Evolutionary conservation across 2,888 invertebrate genomes (phyloP), one percentile per base, ranked within the genome.

Genomic region (Xestobium rufovillosum): DNA sequence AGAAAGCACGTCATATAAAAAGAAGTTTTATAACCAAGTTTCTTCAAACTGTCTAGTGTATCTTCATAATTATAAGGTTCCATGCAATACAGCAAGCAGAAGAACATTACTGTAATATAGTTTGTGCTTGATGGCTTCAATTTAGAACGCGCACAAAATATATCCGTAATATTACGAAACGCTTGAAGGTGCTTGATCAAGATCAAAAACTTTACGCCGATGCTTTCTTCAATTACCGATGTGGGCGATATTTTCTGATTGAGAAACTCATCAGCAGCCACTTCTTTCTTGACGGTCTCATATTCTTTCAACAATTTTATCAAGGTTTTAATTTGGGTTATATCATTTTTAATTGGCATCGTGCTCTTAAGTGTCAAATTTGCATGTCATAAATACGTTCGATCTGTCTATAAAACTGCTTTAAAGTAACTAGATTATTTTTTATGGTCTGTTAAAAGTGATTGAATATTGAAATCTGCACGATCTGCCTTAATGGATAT

Each of bases 1-100:
- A 75, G 59, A 51, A 66, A 70, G 30, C 60, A 60, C 6, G 23
- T 19, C 6, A 6, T 8, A 19, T 19, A 19, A n/a, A n/a, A n/a
- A n/a, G n/a, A n/a, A n/a, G n/a, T n/a, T n/a, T n/a, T n/a, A n/a
- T n/a, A n/a, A n/a, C n/a, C n/a, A 6, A 39, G 2, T 36, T 42
- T 39, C 17, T 43, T 31, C 13, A 56, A 51, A 14, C 50, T 42
- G 10, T 49, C 37, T 26, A 50, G 15, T 8, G 57, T 42, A 4
- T 49, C 42, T 6, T 51, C 37, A 4, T 37, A 40, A 31, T 53
- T 55, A n/a, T 44, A 42, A 29, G 51, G 42, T 19, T 58, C 42
- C 14, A 61, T 47, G 6, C 49, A 41, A 37, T 62, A 60, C 9
- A 63, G 47, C n/a, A 57, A 32, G 3, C 57, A 33, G 36, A 53